Evolutionary conservation across 2,888 invertebrate genomes (phyloP), one percentile per base, ranked within the genome.

Genomic region (Aplocera efformata): DNA sequence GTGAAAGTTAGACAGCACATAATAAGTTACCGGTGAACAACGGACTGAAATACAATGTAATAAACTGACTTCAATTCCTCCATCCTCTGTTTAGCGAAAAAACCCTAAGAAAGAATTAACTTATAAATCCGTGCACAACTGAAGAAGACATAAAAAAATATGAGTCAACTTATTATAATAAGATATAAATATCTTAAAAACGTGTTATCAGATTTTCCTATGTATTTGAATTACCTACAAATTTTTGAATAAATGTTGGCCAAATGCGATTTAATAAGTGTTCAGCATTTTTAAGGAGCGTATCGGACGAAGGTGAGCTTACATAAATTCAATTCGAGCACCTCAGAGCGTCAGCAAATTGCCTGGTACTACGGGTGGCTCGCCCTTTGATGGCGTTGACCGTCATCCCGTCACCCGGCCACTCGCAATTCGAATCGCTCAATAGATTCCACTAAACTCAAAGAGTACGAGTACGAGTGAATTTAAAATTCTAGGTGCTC

Each of bases 251-350:
- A n/a, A n/a, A n/a, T n/a, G n/a, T n/a, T n/a, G n/a, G n/a, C n/a
- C n/a, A n/a, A n/a, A n/a, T n/a, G n/a, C n/a, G n/a, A 22, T 27
- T 28, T n/a, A 40, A 17, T 9, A 28, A 10, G 17, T 7, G 30
- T 32, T 37, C 13, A 20, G 6, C 24, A 45, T 49, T 28, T 38
- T 34, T 31, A 20, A 26, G 9, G 6, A 22, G 56, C 37, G 56
- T 67, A 56, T 70, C 50, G 53, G 53, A 53, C 60, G 48, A 68
- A 67, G 63, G 67, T 59, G 67, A 69, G 72, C 76, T 78, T 75
- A 76, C 73, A 80, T 79, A 79, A 82, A 84, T 82, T 85, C 75
- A 81, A 82, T 83, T 82, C 69, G 63, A 66, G 62, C 67, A 75
- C 72, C 72, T 80, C 77, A 67, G 75, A 77, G 79, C 70, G 72